A percentile compares a stretch with the other conserved stretches of the same genome.
Conservation (phyloP, 2,888 invertebrate genomes). For the Lasioglossum calceatum region DNA sequence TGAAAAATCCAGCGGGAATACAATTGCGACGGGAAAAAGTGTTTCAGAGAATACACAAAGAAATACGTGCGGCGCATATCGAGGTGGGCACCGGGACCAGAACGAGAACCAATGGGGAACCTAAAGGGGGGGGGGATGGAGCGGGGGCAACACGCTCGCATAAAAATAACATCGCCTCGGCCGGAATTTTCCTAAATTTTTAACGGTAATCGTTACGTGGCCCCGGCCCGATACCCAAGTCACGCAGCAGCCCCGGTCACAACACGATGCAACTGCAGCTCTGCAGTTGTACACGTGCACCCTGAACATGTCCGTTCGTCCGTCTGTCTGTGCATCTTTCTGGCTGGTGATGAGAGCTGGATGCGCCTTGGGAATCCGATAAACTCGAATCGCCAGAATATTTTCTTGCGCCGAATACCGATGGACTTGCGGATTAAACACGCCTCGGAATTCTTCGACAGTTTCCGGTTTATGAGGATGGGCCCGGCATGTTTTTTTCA, state of each 20-base stretch:
- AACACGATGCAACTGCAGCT: conserved; percentile 49
- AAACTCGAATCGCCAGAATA: conserved; percentile 60
- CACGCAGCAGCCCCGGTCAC: conserved; percentile 67
- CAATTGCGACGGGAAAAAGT: not conserved
- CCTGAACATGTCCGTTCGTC: not conserved
- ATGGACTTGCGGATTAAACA: not conserved
- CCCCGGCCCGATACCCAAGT: conserved; percentile 66
- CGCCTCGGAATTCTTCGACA: not conserved
- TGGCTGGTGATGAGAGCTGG: conserved; percentile 25
- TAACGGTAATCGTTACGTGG: conserved; percentile 71
- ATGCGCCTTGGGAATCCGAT: conserved; percentile 64
- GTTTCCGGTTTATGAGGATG: not conserved
- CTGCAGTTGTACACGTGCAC: conserved; percentile 1
- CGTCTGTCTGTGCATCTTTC: not conserved
- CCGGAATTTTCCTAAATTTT: conserved; percentile 73
- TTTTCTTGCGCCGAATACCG: conserved; percentile 30
- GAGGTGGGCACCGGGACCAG: not conserved
- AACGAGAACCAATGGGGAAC: not conserved
- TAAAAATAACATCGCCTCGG: conserved; percentile 66
- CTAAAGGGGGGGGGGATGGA: not conserved
- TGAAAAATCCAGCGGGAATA: conserved; percentile 31
- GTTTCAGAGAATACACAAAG: conserved; percentile 55
- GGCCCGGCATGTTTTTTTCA: not conserved
- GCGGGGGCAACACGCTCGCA: conserved; percentile 33
- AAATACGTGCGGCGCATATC: conserved; percentile 66